These are phyloP conservation scores for Xiphophorus hellerii DNA, from an alignment of 2,113 vertebrate genomes.

Conservation along the genomic window DNA sequence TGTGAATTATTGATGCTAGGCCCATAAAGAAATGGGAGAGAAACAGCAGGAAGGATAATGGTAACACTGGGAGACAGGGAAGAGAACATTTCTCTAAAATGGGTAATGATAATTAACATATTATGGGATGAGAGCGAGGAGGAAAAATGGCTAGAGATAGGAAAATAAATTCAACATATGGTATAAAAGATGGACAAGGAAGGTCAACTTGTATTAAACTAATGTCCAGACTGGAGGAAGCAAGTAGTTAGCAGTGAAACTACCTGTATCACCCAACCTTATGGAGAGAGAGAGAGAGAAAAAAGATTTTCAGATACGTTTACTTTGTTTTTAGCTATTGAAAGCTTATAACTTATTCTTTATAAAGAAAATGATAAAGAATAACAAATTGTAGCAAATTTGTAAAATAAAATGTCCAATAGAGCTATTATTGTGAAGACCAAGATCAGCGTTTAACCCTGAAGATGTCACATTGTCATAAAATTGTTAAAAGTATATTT, in stretches of 20 bases:
- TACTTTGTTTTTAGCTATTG: too few relatives aligned
- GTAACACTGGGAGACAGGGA: conserved; percentile 20
- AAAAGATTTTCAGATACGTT: too few relatives aligned
- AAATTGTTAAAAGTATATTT: too few relatives aligned
- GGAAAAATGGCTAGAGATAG: background rate
- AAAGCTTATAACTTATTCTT: too few relatives aligned
- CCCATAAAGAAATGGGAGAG: conserved; percentile 55
- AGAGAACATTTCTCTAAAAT: conserved; percentile 33
- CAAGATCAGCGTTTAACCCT: too few relatives aligned
- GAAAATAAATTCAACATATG: conserved; percentile 16
- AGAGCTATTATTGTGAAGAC: too few relatives aligned
- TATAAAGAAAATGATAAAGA: too few relatives aligned
- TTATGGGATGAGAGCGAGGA: background rate
- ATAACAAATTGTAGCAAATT: too few relatives aligned
- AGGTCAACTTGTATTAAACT: conserved; percentile 8
- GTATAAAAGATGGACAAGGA: conserved; percentile 7
- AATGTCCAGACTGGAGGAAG: background rate
- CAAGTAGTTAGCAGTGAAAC: conserved; percentile 7
- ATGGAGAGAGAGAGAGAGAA: too few relatives aligned
- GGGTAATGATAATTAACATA: conserved; percentile 32
- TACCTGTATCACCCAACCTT: background rate
- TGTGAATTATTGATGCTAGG: conserved; percentile 78
- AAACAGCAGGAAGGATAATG: conserved; percentile 47
- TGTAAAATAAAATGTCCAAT: too few relatives aligned
- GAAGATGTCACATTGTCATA: too few relatives aligned